Evolutionary conservation across 2,888 invertebrate genomes (phyloP), one percentile per base, ranked within the genome.

Genomic region (Oscheius sp.): DNA sequence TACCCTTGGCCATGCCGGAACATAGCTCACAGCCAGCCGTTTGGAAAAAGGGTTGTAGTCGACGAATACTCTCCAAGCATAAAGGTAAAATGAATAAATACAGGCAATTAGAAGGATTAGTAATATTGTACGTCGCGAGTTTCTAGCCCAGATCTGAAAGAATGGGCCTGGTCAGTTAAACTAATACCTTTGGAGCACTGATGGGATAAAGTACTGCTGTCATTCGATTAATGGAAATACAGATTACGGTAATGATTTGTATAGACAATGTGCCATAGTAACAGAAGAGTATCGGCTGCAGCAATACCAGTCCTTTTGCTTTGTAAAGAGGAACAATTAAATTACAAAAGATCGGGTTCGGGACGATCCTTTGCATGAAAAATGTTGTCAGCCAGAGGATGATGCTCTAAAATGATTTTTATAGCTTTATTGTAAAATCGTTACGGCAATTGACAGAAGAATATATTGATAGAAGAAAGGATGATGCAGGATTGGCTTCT

Each of bases 401-500:
- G 9, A 58, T 58, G n/a, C 27, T 58, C 58, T 58, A n/a, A 29
- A 58, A 27, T 1, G 13, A 9, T 35, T 3, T 35, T 35, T 6
- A 6, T 35, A 35, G 35, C 3, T 3, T 3, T 35, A 3, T 35
- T 9, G 9, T 35, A 9, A 6, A 9, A 58, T 35, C 9, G 27
- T 27, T 29, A 58, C 58, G 7, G 58, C 9, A 13, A 58, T 27
- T 2, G 58, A 58, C 2, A 58, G 29, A 7, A 58, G 29, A 3
- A 58, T 29, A n/a, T 25, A 58, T 27, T 58, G 58, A n/a, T 29
- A 58, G 58, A 58, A 58, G 2, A 58, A 58, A n/a, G 58, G 58
- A 27, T 58, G 58, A 27, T 58, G 58, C 13, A 58, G 27, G n/a
- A 27, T 13, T 3, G 35, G 35, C 35, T 35, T 35, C 35, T 9